These are phyloP conservation scores for Holothuria glaberrima DNA, from an alignment of 35 echinoderm and acorn worm genomes.

Conservation along the genomic window DNA sequence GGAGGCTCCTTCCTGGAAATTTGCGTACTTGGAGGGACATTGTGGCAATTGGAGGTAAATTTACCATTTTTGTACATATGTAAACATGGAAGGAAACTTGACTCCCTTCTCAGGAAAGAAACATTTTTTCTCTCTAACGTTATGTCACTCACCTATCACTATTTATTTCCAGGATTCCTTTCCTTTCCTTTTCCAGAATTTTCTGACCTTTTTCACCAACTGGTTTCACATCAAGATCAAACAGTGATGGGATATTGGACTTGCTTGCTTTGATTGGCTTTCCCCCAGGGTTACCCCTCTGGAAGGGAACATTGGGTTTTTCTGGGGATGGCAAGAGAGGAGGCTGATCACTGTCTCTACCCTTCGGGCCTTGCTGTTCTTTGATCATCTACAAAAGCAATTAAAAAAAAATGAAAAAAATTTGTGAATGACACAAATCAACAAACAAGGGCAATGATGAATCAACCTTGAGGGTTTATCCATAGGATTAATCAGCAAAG, in stretches of 20 bases:
- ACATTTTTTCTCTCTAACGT: no score
- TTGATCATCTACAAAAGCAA: slow-evolving; percentile 7
- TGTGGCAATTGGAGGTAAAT: no score
- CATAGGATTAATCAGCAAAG: no score
- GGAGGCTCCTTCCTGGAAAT: no score
- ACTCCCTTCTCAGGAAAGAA: no score
- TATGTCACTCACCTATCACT: no score
- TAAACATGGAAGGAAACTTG: no score
- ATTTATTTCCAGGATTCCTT: slow-evolving; percentile 23
- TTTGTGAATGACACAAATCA: no score
- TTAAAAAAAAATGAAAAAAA: background rate
- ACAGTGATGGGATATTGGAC: slow-evolving; percentile 59
- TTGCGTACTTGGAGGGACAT: no score
- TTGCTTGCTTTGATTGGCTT: background rate
- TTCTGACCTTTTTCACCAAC: slow-evolving; percentile 60
- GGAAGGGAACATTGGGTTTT: slow-evolving; percentile 40
- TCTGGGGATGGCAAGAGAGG: slow-evolving; percentile 43
- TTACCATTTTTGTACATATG: no score
- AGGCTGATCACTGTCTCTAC: slow-evolving; percentile 38
- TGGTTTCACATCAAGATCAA: slow-evolving; percentile 63
- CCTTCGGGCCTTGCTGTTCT: slow-evolving; percentile 16
- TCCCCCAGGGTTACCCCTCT: slow-evolving; percentile 18
- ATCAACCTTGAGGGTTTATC: no score
- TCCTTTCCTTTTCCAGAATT: slow-evolving; percentile 64
- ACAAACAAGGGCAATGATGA: no score